Conservation (phyloP, 2,797 vertebrate species). For the Ceryle rudis region DNA sequence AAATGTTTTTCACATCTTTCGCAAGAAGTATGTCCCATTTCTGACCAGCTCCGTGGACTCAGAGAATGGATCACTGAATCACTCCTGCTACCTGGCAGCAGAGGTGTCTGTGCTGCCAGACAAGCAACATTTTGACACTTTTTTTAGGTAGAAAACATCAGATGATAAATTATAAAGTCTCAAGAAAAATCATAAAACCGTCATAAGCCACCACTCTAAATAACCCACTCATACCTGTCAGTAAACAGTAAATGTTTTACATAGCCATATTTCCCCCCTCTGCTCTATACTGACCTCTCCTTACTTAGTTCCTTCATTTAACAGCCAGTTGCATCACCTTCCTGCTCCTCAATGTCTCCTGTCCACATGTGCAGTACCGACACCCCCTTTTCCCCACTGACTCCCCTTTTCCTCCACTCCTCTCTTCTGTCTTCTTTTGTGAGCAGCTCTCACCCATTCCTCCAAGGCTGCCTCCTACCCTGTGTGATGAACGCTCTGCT, state of each 20-base stretch:
- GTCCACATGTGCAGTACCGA: fast-evolving
- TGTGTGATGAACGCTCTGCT: not conserved
- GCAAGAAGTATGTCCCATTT: not conserved
- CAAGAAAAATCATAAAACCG: not conserved
- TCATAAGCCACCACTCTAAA: not conserved
- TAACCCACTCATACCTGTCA: not conserved
- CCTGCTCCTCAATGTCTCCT: not conserved
- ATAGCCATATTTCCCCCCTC: fast-evolving
- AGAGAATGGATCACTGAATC: too few species aligned
- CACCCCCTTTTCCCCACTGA: not conserved
- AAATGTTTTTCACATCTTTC: not conserved
- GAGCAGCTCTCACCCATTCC: not conserved
- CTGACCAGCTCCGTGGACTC: not conserved
- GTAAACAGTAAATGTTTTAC: fast-evolving
- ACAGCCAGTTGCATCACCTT: not conserved
- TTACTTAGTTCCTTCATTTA: not conserved
- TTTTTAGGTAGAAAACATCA: not conserved
- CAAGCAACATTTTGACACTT: not conserved
- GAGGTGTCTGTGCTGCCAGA: not conserved
- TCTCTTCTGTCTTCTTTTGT: not conserved
- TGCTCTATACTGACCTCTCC: not conserved
- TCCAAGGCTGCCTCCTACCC: not conserved
- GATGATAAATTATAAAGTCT: not conserved
- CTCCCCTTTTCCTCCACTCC: not conserved
- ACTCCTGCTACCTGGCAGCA: not conserved